These are phyloP conservation scores for Mormyrops attenuatus DNA, from an alignment of 2,797 vertebrate genomes.

Conservation along the genomic window DNA sequence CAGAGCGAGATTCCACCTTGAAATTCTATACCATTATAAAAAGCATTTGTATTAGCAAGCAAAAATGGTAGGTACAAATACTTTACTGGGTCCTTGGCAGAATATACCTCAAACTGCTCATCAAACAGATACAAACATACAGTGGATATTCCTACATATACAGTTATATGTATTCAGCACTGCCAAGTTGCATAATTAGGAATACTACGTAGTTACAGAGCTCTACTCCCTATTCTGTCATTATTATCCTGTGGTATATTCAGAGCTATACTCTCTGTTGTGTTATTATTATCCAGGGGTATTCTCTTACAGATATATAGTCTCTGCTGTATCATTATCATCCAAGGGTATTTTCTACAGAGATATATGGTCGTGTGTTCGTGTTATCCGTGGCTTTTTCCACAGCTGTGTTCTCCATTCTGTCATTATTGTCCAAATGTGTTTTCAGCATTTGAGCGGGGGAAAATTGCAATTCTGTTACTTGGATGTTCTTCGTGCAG, in stretches of 20 bases:
- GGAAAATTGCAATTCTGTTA: not conserved
- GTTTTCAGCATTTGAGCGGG: not conserved
- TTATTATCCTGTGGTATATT: not conserved
- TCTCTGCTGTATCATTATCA: not conserved
- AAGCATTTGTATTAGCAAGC: not conserved
- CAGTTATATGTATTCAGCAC: not conserved
- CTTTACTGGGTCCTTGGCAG: not conserved
- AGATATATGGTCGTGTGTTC: not conserved
- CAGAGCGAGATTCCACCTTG: not conserved
- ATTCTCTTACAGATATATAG: not conserved
- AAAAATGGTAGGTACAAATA: not conserved
- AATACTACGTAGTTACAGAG: not conserved
- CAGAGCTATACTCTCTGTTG: not conserved
- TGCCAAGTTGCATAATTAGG: not conserved
- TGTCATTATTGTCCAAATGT: conserved; percentile 3
- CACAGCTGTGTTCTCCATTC: not conserved
- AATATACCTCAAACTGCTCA: not conserved
- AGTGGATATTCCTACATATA: not conserved
- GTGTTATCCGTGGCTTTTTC: not conserved
- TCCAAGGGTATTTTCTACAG: not conserved
- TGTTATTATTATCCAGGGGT: not conserved
- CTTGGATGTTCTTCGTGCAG: not conserved
- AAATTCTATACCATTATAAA: not conserved
- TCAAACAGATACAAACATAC: not conserved
- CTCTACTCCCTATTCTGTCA: not conserved